These are phyloP conservation scores for Chironomus tepperi DNA, from an alignment of 1,140 invertebrate species.

Conservation along the genomic window DNA sequence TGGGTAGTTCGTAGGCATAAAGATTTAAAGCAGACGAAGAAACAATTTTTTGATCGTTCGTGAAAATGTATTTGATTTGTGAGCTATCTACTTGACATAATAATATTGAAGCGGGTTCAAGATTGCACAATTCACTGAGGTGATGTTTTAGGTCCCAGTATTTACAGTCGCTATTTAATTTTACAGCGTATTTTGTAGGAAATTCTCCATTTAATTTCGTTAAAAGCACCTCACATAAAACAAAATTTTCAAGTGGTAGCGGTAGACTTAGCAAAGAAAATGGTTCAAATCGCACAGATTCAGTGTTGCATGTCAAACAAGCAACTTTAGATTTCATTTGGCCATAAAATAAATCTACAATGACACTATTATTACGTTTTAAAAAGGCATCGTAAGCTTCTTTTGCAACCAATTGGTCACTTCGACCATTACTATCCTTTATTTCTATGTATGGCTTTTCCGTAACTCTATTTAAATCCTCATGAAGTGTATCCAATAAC, in stretches of 20 bases:
- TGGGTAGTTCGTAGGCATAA: slow-evolving; percentile 40
- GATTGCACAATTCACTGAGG: slow-evolving; percentile 52
- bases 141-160: slow-evolving; percentile 63
- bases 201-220: slow-evolving; percentile 67
- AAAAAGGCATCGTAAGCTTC: slow-evolving; percentile 80
- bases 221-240: slow-evolving; percentile 65
- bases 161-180: slow-evolving; percentile 69
- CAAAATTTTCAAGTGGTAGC: slow-evolving; percentile 69
- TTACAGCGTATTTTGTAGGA: slow-evolving; percentile 71
- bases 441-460: slow-evolving; percentile 58
- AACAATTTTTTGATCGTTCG: slow-evolving; percentile 40
- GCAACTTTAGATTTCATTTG: slow-evolving; percentile 77
- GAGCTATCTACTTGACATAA: slow-evolving; percentile 60
- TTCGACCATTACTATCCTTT: slow-evolving; percentile 66
- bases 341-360: slow-evolving; percentile 85
- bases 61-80: slow-evolving; percentile 47
- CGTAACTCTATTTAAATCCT: slow-evolving; percentile 73
- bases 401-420: slow-evolving; percentile 64
- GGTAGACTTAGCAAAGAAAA: slow-evolving; percentile 82
- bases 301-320: slow-evolving; percentile 67
- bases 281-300: slow-evolving; percentile 79
- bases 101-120: slow-evolving; percentile 52
- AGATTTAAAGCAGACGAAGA: slow-evolving; percentile 35
- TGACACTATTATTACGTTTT: slow-evolving; percentile 68
- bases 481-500: slow-evolving; percentile 79